phyloP scores from a whole-genome alignment of 2,797 vertebrate genomes.

The Cyclopterus lumpus region DNA sequence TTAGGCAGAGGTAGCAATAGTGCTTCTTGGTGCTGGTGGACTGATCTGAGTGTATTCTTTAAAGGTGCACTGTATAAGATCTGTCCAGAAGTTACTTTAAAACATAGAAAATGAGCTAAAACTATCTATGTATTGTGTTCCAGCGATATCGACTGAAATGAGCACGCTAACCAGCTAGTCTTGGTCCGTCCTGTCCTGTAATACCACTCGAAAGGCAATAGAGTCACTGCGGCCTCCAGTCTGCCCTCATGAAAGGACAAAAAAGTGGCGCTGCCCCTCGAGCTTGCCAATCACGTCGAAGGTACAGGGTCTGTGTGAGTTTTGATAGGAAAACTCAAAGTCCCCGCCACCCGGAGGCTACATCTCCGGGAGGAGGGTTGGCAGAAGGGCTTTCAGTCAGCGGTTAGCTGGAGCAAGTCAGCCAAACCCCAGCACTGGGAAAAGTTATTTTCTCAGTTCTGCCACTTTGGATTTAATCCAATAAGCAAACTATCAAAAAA shows the following conservation, averaged over 20 bases:
- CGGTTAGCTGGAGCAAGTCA: not conserved
- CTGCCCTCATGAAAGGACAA: not conserved
- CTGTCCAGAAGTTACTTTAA: too few species aligned
- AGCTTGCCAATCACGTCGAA: not conserved
- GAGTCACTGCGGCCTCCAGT: not conserved
- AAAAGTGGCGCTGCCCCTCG: not conserved
- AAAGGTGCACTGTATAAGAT: not conserved
- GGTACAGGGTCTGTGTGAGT: not conserved
- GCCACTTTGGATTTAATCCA: not conserved
- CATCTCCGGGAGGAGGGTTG: too few species aligned
- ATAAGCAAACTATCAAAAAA: not conserved
- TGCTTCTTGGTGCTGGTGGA: too few species aligned
- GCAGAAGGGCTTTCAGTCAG: not conserved
- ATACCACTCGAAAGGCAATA: not conserved
- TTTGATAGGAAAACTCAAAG: not conserved
- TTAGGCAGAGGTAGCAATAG: too few species aligned
- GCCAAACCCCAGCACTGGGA: not conserved
- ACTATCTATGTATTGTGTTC: not conserved
- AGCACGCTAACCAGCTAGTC: not conserved
- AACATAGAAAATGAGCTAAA: too few species aligned
- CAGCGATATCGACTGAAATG: not conserved
- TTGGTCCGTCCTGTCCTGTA: not conserved
- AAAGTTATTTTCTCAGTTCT: too few species aligned
- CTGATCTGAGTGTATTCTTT: not conserved
- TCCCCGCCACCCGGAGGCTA: not conserved